Evolutionary conservation across 2,888 invertebrate genomes (phyloP).

Genomic region (Pristionchus maxplancki): DNA sequence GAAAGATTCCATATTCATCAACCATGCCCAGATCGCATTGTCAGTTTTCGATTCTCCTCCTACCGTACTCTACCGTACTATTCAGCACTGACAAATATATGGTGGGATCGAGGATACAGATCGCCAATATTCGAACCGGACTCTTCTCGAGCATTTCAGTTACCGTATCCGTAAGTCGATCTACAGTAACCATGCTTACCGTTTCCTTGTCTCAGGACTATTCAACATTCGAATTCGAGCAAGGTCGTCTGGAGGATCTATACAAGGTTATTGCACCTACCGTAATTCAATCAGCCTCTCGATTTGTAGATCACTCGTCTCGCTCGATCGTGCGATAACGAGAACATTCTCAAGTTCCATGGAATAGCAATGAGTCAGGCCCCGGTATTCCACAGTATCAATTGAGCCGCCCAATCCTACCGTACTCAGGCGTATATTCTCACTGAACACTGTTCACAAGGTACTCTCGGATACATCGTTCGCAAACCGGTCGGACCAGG

Average conservation of each 20-base stretch:
- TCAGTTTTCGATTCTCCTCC: background rate
- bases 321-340: background rate
- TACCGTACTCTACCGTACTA: conserved; percentile 5
- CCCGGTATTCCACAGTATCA: background rate
- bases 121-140: conserved; percentile 27
- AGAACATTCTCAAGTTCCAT: conserved; percentile 21
- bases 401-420: background rate
- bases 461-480: conserved; percentile 42
- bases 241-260: conserved; percentile 45
- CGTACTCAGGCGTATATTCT: conserved; percentile 37
- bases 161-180: background rate
- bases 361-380: conserved; percentile 30
- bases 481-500: conserved; percentile 39
- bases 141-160: conserved; percentile 23
- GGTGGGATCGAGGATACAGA: background rate
- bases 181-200: background rate
- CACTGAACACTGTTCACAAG: conserved; percentile 27
- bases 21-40: conserved; percentile 49
- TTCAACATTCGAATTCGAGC: background rate
- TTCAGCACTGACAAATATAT: conserved; percentile 12
- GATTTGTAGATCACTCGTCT: conserved; percentile 12
- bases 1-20: conserved; percentile 43
- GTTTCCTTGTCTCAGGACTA: conserved; percentile 5
- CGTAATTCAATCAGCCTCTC: background rate
- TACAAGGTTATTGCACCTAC: background rate